Conservation (phyloP, 2,888 invertebrate genomes). For the Druceiella hillmani region DNA sequence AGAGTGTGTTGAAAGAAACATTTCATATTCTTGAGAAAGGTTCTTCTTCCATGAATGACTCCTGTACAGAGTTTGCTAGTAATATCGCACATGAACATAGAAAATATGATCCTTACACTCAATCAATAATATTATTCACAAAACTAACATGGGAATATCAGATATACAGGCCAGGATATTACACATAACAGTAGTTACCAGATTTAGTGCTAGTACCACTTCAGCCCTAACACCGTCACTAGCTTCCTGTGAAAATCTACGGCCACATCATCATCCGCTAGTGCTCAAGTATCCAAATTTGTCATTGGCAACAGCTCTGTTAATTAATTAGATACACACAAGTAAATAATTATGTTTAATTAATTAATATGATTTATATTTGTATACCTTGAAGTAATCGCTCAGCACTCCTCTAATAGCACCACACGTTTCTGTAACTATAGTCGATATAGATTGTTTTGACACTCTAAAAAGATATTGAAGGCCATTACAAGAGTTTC, state of each 20-base stretch:
- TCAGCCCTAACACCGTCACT: too few relatives aligned
- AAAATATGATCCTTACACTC: slow-evolving; percentile 13
- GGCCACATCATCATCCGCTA: too few relatives aligned
- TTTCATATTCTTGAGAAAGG: slow-evolving; percentile 15
- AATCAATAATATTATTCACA: slow-evolving; percentile 12
- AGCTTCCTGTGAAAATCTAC: too few relatives aligned
- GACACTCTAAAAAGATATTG: slow-evolving; percentile 17
- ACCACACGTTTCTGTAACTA: slow-evolving; percentile 13
- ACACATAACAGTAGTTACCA: too few relatives aligned
- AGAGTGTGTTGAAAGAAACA: slow-evolving; percentile 13
- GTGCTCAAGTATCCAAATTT: too few relatives aligned
- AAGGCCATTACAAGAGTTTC: slow-evolving; percentile 16
- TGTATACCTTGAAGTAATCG: slow-evolving; percentile 19
- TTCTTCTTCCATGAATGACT: slow-evolving; percentile 16
- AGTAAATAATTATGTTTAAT: too few relatives aligned
- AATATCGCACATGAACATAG: slow-evolving; percentile 10
- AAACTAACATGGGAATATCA: too few relatives aligned
- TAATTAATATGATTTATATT: slow-evolving; percentile 14
- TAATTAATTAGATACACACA: too few relatives aligned
- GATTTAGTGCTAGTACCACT: too few relatives aligned
- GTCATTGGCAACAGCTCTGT: too few relatives aligned
- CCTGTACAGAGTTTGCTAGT: slow-evolving; percentile 13
- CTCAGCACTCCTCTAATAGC: slow-evolving; percentile 17
- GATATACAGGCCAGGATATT: too few relatives aligned
- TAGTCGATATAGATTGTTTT: slow-evolving; percentile 16